Evolutionary conservation across 92 coral and sea anemone genomes (phyloP), one percentile per base, ranked within the genome.

Genomic region (Zoanthus solanderi): DNA sequence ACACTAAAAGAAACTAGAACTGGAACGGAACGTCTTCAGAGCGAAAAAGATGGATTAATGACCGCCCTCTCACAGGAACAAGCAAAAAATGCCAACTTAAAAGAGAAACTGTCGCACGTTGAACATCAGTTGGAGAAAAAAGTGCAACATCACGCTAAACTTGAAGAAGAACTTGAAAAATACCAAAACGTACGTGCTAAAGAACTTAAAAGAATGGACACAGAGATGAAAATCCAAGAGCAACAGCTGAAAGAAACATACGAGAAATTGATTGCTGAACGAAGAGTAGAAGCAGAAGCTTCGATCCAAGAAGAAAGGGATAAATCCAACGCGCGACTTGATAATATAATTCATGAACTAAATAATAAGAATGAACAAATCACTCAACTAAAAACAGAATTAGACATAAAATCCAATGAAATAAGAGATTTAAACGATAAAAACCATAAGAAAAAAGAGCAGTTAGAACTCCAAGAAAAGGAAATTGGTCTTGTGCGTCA

Each of bases 31-130:
- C 83, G 75, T 17, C 87, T 91, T 13, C 90, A 91, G 67, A 93
- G 91, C 29, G 98, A 97, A 76, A 94, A 94, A 81, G 95, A 92
- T 47, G 78, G 75, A 32, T 79, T 97, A 8, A 79, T 89, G 18
- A 63, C 90, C 4, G 85, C 72, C 16, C 54, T 93, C 74, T 91
- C 95, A 6, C 94, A 91, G 84, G 98, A 95, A 65, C 94, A 91
- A 77, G 96, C 94, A 17, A 93, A 91, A 57, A 87, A 72, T 68
- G 90, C 95, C 9, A 56, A 86, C 9, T 67, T 92, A 72, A 91
- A 84, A 63, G 93, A 96, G 15, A 92, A 86, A 56, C 92, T 95
- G 57, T 17, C 66, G 5, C 88, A 90, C 46, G 72, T 83, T 45
- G 92, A 91, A 12, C 92, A 79, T 56, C 85, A 88, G 71, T 80